Percentiles rank a stretch among this genome's conserved stretches.
These are phyloP conservation scores for Zoanthus gigantus DNA, from an alignment of 92 coral and sea anemone species.

Conservation along the genomic window DNA sequence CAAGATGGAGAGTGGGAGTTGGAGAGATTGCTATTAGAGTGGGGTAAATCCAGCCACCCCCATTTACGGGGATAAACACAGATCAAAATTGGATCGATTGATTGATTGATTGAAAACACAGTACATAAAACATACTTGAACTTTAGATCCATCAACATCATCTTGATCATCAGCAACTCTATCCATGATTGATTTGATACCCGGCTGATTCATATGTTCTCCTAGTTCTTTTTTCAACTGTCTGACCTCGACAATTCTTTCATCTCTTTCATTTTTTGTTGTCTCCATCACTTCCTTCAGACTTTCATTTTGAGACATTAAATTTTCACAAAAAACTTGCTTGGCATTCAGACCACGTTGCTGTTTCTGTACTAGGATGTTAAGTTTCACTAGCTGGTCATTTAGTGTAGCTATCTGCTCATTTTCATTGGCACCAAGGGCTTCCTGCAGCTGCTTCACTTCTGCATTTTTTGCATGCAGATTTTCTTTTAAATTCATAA, in stretches of 20 bases:
- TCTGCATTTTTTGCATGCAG: conserved; percentile 59
- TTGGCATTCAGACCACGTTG: conserved; percentile 82
- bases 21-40: too few species aligned
- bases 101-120: not conserved
- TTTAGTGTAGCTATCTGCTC: conserved; percentile 61
- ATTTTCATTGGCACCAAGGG: conserved; percentile 64
- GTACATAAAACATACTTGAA: not conserved
- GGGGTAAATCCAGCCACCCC: too few species aligned
- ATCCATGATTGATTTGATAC: conserved; percentile 62
- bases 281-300: conserved; percentile 68
- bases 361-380: conserved; percentile 56
- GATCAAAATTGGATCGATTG: too few species aligned
- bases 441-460: conserved; percentile 66
- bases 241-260: conserved; percentile 61
- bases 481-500: conserved; percentile 75
- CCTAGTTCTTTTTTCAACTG: conserved; percentile 69
- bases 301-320: conserved; percentile 79
- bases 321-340: conserved; percentile 85
- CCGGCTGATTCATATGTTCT: conserved; percentile 63
- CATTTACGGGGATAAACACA: too few species aligned
- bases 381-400: conserved; percentile 70
- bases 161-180: conserved; percentile 59
- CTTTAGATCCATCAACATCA: conserved; percentile 54
- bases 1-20: too few species aligned
- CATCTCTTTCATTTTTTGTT: conserved; percentile 58